Conservation (phyloP, 2,888 invertebrate species). For the Trimorus sp. region DNA sequence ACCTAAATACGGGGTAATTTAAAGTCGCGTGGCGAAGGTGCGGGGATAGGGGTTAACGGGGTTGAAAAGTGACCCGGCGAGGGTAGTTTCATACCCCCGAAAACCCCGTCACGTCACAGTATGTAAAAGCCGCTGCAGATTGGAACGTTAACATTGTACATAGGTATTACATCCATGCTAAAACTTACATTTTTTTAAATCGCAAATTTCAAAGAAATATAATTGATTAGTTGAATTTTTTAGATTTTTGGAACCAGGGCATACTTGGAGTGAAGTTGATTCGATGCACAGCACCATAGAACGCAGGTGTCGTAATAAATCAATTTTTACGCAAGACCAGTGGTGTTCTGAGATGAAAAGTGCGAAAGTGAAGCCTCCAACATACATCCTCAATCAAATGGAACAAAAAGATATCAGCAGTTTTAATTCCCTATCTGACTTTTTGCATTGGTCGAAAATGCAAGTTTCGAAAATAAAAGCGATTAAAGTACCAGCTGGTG, state of each 20-base stretch:
- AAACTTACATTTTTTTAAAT: not conserved
- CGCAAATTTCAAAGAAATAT: too few species aligned
- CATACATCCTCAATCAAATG: not conserved
- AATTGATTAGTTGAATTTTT: not conserved
- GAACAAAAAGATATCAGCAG: not conserved
- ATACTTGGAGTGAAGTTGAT: not conserved
- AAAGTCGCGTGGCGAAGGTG: too few species aligned
- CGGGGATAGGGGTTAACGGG: too few species aligned
- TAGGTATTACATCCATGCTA: not conserved
- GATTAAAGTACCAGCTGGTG: not conserved
- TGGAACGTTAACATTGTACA: conserved; percentile 9
- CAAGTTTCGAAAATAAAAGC: not conserved
- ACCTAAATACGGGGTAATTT: too few species aligned
- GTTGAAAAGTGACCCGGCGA: too few species aligned
- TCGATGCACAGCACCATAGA: not conserved
- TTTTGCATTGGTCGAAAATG: not conserved
- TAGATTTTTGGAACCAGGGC: conserved; percentile 5
- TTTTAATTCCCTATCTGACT: not conserved
- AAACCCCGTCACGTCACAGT: too few species aligned
- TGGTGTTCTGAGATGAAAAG: not conserved
- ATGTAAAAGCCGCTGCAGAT: conserved; percentile 3
- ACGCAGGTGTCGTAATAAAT: not conserved
- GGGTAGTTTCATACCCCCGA: too few species aligned
- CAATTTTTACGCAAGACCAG: not conserved
- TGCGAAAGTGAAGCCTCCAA: not conserved